A percentile compares a stretch with the other conserved stretches of the same genome.
These are phyloP conservation scores for Cheumatopsyche charites DNA, from an alignment of 1,140 invertebrate genomes.

Conservation along the genomic window DNA sequence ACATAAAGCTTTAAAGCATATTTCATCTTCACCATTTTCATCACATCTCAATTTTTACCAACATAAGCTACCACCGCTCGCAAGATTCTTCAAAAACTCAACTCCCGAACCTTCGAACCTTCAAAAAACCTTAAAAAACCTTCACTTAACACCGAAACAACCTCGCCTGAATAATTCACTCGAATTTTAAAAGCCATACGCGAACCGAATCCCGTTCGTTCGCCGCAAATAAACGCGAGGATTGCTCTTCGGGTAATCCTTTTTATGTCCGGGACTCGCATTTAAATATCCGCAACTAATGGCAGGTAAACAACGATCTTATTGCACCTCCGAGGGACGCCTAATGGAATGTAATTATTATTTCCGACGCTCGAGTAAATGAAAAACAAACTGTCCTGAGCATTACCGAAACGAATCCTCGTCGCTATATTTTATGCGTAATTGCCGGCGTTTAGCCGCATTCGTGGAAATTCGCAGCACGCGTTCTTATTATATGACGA, in stretches of 20 bases:
- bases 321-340: constrained; percentile 37
- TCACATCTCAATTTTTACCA: no score
- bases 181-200: no score
- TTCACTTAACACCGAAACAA: no score
- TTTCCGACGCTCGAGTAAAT: constrained; percentile 32
- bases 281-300: constrained; percentile 37
- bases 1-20: no score
- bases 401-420: constrained; percentile 25
- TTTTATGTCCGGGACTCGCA: constrained; percentile 20
- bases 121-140: no score
- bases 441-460: constrained; percentile 1
- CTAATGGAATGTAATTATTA: constrained; percentile 37
- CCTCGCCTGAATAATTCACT: no score
- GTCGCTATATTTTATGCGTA: constrained; percentile 14
- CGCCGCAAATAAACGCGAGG: constrained; percentile 25
- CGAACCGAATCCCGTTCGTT: constrained; percentile 8
- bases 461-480: no score
- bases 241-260: constrained; percentile 24
- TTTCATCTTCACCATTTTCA: no score
- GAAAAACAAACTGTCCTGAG: constrained; percentile 37
- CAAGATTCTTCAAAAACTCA: no score
- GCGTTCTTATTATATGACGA: no score
- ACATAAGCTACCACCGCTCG: no score
- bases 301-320: constrained; percentile 36
- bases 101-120: no score